Evolutionary conservation across 2,113 vertebrate genomes (phyloP).

Genomic region (Lathamus discolor): DNA sequence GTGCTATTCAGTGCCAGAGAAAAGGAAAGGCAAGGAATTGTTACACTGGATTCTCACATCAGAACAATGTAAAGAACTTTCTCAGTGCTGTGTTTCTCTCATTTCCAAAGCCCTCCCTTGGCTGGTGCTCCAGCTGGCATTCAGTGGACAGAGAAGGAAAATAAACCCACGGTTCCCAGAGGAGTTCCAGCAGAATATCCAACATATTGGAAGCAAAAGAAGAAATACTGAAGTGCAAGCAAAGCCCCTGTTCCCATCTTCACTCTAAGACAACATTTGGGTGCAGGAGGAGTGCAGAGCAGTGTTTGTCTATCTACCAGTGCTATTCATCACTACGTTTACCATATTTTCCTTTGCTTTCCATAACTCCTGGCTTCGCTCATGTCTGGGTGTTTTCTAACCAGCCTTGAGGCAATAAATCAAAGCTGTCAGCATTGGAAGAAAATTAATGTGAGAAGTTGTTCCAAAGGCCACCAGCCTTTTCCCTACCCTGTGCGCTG

Average conservation of each 20-base stretch:
- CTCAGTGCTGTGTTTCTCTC: background rate
- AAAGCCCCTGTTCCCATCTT: background rate
- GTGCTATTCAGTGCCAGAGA: background rate
- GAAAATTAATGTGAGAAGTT: conserved; percentile 73
- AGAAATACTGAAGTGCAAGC: background rate
- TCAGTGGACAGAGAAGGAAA: background rate
- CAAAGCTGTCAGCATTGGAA: conserved; percentile 64
- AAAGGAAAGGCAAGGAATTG: background rate
- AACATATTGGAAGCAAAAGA: background rate
- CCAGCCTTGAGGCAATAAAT: conserved; percentile 64
- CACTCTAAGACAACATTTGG: background rate
- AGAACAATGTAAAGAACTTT: background rate
- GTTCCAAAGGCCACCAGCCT: conserved; percentile 68
- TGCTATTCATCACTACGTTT: conserved; percentile 44
- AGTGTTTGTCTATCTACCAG: conserved; percentile 2
- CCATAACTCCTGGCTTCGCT: conserved; percentile 65
- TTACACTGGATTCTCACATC: background rate
- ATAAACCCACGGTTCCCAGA: background rate
- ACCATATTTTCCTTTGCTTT: conserved; percentile 55
- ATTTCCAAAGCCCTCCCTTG: background rate
- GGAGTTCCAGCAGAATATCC: background rate
- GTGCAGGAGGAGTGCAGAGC: background rate
- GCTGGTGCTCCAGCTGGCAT: background rate
- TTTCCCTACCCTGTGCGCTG: background rate
- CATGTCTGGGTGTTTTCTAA: conserved; percentile 68